A percentile compares a stretch with the other conserved stretches of the same genome.
These are phyloP conservation scores for Acanthopleura granulata DNA, from an alignment of 2,888 invertebrate species.

Conservation along the genomic window DNA sequence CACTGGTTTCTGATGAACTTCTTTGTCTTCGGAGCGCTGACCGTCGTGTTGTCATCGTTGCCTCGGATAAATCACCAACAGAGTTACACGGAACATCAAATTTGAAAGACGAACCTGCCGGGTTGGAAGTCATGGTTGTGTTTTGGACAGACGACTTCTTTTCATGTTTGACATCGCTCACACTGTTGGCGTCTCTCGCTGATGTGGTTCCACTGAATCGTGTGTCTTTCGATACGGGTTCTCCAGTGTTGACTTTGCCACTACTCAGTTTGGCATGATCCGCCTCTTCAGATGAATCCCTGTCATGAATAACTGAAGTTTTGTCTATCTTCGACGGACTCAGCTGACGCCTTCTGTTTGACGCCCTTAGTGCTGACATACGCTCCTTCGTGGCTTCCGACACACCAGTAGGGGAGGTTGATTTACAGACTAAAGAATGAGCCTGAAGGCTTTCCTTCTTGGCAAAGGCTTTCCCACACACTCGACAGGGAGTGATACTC, in stretches of 20 bases:
- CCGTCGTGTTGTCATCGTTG: not conserved
- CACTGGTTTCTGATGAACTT: too few species aligned
- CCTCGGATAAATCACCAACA: too few species aligned
- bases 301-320: too few species aligned
- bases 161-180: too few species aligned
- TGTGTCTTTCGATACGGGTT: not conserved
- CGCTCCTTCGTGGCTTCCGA: not conserved
- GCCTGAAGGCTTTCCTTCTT: slow-evolving; percentile 37
- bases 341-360: not conserved
- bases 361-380: not conserved
- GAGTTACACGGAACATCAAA: too few species aligned
- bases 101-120: too few species aligned
- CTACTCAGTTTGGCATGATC: too few species aligned
- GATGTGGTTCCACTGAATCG: too few species aligned
- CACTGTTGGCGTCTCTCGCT: not conserved
- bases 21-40: not conserved
- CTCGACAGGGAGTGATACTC: slow-evolving; percentile 23
- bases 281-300: too few species aligned
- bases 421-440: slow-evolving; percentile 37
- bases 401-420: not conserved
- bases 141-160: too few species aligned
- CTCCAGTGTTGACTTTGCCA: not conserved
- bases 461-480: slow-evolving; percentile 40
- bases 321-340: not conserved
- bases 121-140: too few species aligned